Conservation (phyloP, 1,140 invertebrate species). For the Heliothis subflexa region DNA sequence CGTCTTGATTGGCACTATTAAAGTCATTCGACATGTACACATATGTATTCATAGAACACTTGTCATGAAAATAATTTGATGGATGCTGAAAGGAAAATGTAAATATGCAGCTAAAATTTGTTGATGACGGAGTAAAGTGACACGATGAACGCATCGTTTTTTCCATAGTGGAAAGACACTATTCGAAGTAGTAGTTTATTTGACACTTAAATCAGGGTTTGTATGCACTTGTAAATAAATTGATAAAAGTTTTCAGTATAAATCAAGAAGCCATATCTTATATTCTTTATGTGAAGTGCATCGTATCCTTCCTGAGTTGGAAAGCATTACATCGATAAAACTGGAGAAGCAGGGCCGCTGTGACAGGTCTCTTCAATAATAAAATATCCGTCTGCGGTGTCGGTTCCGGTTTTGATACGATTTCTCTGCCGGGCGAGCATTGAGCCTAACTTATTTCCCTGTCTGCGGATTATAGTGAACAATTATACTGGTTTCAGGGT, state of each 20-base stretch:
- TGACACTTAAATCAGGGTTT: too few species aligned
- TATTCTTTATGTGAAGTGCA: slow-evolving; percentile 12
- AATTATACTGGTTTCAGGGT: slow-evolving; percentile 40
- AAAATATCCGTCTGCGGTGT: slow-evolving; percentile 21
- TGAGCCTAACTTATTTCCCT: slow-evolving; percentile 28
- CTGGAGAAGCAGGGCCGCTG: slow-evolving; percentile 23
- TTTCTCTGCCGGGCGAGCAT: slow-evolving; percentile 29
- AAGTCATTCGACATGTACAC: too few species aligned
- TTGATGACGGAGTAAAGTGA: too few species aligned
- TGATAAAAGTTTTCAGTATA: slow-evolving; percentile 1
- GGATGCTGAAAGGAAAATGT: too few species aligned
- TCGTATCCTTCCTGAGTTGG: neutral
- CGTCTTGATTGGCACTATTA: neutral
- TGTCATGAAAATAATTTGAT: too few species aligned
- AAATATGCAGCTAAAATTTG: too few species aligned
- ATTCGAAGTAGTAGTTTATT: too few species aligned
- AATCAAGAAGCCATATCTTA: neutral
- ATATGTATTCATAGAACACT: too few species aligned
- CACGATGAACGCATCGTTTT: too few species aligned
- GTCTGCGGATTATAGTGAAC: slow-evolving; percentile 25
- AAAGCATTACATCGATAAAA: slow-evolving; percentile 12
- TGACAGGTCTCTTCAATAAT: slow-evolving; percentile 37
- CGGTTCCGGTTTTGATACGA: slow-evolving; percentile 35
- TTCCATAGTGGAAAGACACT: too few species aligned
- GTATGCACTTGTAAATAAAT: too few species aligned